A percentile compares a stretch with the other conserved stretches of the same genome.
phyloP scores from a whole-genome alignment of 2,888 invertebrate species.

The Magallana nippona region DNA sequence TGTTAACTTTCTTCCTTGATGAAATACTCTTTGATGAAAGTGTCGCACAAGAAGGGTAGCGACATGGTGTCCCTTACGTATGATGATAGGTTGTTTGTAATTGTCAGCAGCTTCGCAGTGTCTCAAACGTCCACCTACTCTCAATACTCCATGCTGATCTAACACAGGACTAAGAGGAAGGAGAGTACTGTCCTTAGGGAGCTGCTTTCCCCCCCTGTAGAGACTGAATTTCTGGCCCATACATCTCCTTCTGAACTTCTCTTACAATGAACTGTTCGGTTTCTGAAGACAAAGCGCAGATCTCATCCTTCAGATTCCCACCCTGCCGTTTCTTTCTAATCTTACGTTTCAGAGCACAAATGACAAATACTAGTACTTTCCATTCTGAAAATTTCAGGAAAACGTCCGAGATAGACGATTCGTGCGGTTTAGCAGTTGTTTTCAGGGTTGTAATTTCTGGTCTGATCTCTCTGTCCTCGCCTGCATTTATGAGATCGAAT shows the following conservation, averaged over 20 bases:
- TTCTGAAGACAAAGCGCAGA: background rate
- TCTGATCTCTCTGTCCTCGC: slow-evolving; percentile 44
- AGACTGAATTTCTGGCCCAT: slow-evolving; percentile 35
- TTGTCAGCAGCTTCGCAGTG: background rate
- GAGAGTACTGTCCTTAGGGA: slow-evolving; percentile 46
- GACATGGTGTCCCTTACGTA: slow-evolving; percentile 48
- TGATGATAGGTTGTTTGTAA: slow-evolving; percentile 46
- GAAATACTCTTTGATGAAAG: slow-evolving; percentile 49
- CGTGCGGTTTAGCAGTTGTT: background rate
- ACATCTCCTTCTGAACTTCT: slow-evolving; percentile 46
- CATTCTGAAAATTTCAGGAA: slow-evolving; percentile 52
- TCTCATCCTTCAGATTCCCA: background rate
- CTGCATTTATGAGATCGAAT: slow-evolving; percentile 36
- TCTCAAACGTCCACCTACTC: slow-evolving; percentile 51
- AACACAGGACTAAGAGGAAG: slow-evolving; percentile 39
- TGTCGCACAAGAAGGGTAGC: slow-evolving; percentile 49
- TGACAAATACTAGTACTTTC: slow-evolving; percentile 46
- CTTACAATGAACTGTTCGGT: slow-evolving; percentile 44
- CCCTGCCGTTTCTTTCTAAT: background rate
- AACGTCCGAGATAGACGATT: background rate
- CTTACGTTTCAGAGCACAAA: slow-evolving; percentile 1
- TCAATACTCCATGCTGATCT: slow-evolving; percentile 49
- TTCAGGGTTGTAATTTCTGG: slow-evolving; percentile 26
- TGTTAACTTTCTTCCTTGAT: slow-evolving; percentile 55
- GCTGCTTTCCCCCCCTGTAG: background rate